Base-by-base conservation (phyloP, 2,888 invertebrate species). In the Sarcophaga caerulescens region DNA sequence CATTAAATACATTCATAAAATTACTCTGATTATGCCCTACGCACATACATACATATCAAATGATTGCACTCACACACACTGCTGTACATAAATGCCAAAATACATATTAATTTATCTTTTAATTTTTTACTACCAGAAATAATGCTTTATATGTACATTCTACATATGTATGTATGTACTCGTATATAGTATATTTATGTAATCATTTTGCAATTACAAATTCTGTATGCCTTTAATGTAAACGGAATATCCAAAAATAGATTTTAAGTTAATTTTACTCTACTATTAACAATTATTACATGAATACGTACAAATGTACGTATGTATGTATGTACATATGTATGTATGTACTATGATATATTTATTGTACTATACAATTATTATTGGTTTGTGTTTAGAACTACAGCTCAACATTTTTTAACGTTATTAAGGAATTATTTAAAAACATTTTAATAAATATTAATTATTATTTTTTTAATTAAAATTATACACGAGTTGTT, bases 401-500 rank as follows among this genome's bases (percentile, higher is more conserved):
- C 52, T 19, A 19, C 17, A 45, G 44, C 19, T 44, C 14, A 11
- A 23, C n/a, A n/a, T 4, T 63, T 23, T 66, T n/a, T 17, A 35
- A 68, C 57, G 25, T 8, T 59, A 68, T 44, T 68, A 59, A 62
- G 57, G 21, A 23, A 35, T 35, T 69, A 77, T 68, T 45, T 59
- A 25, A 60, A 69, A 47, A 66, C 21, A 17, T 66, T 59, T 19
- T 47, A 14, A n/a, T 45, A 63, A 59, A 66, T 14, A 19, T 69
- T 62, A 69, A 69, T 45, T 44, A n/a, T 23, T 44, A n/a, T 19
- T 66, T 66, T 66, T 44, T 44, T 19, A 45, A 25, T 52, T 70
- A 35, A 70, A 70, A 78, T 21, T 63, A 69, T 25, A 52, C 52
- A 12, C 60, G 47, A 21, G 78, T 47, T 78, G 78, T 78, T 66